Percentiles rank a stretch among this genome's conserved stretches.
Conservation (phyloP, 2,888 invertebrate species). For the Branchellion lobata region DNA sequence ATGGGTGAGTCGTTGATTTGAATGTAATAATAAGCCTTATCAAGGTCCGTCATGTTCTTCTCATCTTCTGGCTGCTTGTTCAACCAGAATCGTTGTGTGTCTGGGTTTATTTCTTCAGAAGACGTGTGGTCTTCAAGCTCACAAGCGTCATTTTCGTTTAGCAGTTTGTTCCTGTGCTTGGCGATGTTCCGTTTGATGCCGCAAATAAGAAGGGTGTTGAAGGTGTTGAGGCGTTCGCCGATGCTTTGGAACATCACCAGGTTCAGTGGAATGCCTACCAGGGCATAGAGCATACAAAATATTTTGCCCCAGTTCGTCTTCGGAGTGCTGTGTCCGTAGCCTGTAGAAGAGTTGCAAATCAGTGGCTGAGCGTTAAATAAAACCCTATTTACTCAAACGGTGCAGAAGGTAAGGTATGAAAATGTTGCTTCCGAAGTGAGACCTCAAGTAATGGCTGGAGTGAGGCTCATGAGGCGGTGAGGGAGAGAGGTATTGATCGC, state of each 20-base stretch:
- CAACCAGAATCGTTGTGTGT: not conserved
- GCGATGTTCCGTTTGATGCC: constrained; percentile 72
- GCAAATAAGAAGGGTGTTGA: constrained; percentile 89
- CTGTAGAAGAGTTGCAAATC: constrained; percentile 62
- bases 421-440: no score
- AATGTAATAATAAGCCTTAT: constrained; percentile 3
- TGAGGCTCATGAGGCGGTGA: no score
- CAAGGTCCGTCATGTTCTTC: not conserved
- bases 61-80: not conserved
- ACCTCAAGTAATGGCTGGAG: no score
- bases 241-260: constrained; percentile 99
- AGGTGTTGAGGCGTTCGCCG: constrained; percentile 94
- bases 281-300: constrained; percentile 82
- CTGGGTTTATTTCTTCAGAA: not conserved
- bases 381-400: no score
- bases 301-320: constrained; percentile 94
- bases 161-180: no score
- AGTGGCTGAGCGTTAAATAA: no score
- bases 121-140: not conserved
- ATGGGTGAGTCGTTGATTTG: not conserved
- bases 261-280: constrained; percentile 92
- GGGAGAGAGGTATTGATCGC: no score
- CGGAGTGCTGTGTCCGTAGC: constrained; percentile 97
- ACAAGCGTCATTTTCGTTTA: no score
- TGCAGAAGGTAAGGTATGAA: no score